Base-by-base conservation (phyloP, 2,113 vertebrate species). In the Phocoena phocoena region DNA sequence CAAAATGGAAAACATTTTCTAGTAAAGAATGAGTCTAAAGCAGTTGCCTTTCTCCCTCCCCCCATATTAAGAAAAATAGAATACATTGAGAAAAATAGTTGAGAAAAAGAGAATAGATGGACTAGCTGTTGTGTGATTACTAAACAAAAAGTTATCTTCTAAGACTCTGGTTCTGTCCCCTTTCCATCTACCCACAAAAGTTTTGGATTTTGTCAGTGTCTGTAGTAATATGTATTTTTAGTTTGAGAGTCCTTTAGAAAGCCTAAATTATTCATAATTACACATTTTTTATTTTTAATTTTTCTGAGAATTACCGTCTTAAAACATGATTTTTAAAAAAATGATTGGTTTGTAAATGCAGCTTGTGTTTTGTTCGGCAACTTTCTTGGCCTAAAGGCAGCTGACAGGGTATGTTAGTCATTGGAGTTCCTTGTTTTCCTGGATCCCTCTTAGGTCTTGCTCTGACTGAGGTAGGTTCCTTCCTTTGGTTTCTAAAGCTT, bases 251-350 rank as follows among this genome's bases (percentile, higher is more conserved):
- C 44, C 33, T 82, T 92, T 79, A 63, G 70, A 84, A 81, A 88
- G 20, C 17, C 58, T 95, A 8, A 31, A 47, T 89, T 67, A 82
- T 65, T 88, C 90, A 85, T 76, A 95, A 28, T 77, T 90, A 36
- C 17, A 90, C 21, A 10, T 79, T 84, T 95, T 97, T 97, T 87
- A 38, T 83, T 95, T 96, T 83, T 53, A 80, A 10, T 20, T 88
- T 73, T 63, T 88, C 11, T 21, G 38, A 44, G 21, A 91, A 85
- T 68, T 73, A 50, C 79, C 71, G 14, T 67, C 65, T 0, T 74
- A 95, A 92, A 90, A 83, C 21, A 4, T 89, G 55, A 93, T 58
- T 77, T 58, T 77, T 93, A 90, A 90, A 89, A 80, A 95, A 90
- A 4, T 93, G 58, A 91, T 41, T 79, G 38, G 6, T 79, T 95